phyloP scores from a whole-genome alignment of 2,888 invertebrate genomes.

The Schrankia costaestrigalis region DNA sequence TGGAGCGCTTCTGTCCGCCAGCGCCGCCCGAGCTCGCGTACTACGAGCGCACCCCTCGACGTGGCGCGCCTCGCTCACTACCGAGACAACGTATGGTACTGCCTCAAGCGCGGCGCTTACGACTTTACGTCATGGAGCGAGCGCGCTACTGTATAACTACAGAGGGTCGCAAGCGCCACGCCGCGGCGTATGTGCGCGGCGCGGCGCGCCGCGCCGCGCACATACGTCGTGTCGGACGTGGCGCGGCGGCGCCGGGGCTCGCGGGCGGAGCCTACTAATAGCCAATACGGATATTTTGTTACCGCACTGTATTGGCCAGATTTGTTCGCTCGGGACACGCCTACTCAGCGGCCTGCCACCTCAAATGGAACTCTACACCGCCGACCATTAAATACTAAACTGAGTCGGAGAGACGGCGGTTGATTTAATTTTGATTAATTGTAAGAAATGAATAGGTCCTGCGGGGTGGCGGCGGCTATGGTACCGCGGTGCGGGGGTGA shows the following conservation, averaged over 20 bases:
- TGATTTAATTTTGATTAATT: slow-evolving; percentile 80
- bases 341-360: slow-evolving; percentile 43
- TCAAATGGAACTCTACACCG: slow-evolving; percentile 43
- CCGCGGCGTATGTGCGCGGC: slow-evolving; percentile 37
- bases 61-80: slow-evolving; percentile 34
- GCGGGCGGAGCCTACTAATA: slow-evolving; percentile 77
- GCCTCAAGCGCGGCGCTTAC: slow-evolving; percentile 36
- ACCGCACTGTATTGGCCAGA: slow-evolving; percentile 83
- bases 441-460: slow-evolving; percentile 73
- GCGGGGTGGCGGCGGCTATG: too few species aligned
- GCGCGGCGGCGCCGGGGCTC: slow-evolving; percentile 38
- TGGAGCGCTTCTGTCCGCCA: slow-evolving; percentile 67
- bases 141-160: slow-evolving; percentile 6
- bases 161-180: slow-evolving; percentile 35
- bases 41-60: slow-evolving; percentile 47
- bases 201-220: slow-evolving; percentile 9
- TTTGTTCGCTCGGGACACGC: slow-evolving; percentile 76
- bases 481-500: too few species aligned
- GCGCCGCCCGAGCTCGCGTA: slow-evolving; percentile 56
- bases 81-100: slow-evolving; percentile 52
- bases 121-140: slow-evolving; percentile 41
- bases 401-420: slow-evolving; percentile 38
- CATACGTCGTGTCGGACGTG: slow-evolving; percentile 36
- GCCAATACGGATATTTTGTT: slow-evolving; percentile 82
- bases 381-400: slow-evolving; percentile 40